Evolutionary conservation across 2,797 vertebrate species (phyloP), one percentile per base, ranked within the genome.

Genomic region (Myioborus melanocephalus): DNA sequence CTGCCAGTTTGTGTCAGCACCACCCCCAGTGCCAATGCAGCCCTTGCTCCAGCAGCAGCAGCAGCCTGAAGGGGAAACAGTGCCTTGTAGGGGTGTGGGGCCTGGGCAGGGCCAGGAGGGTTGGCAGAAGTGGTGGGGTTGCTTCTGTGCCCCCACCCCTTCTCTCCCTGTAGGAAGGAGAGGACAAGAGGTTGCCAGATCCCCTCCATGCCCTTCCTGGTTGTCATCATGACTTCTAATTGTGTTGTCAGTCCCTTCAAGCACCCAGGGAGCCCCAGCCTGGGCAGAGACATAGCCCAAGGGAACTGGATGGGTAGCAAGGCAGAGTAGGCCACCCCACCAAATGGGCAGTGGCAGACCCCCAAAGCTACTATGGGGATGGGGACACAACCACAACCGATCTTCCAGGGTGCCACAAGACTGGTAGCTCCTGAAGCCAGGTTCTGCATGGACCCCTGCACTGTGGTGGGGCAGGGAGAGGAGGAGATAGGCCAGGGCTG

Each of bases 221-320:
- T 66, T 82, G 14, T 60, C 1, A 0, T 4, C 7, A 4, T 34
- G 43, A 55, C 39, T 34, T 50, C 18, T 16, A 61, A 16, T 17
- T 0, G 0, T 70, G 43, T 65, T 80, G 23, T 35, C 30, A 80
- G n/a, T 32, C 20, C 10, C 43, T 28, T 27, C 10, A 5, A 59
- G 34, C 0, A 0, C 12, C 12, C 41, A 35, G 23, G 22, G 35
- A 63, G 10, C 17, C 26, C 37, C 5, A 4, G 6, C 35, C 0
- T 30, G 16, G 57, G 24, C 27, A 53, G 26, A 59, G 14, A 35
- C 14, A 21, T n/a, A 19, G 32, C 52, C 35, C 32, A 23, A 21
- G 20, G 20, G 27, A 55, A 41, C 26, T 27, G 44, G 4, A 26
- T 59, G 66, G 35, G 19, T 66, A 53, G 28, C 35, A 34, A 76